These are phyloP conservation scores for Tetraodon nigroviridis DNA, from an alignment of 2,113 vertebrate genomes.

Conservation along the genomic window DNA sequence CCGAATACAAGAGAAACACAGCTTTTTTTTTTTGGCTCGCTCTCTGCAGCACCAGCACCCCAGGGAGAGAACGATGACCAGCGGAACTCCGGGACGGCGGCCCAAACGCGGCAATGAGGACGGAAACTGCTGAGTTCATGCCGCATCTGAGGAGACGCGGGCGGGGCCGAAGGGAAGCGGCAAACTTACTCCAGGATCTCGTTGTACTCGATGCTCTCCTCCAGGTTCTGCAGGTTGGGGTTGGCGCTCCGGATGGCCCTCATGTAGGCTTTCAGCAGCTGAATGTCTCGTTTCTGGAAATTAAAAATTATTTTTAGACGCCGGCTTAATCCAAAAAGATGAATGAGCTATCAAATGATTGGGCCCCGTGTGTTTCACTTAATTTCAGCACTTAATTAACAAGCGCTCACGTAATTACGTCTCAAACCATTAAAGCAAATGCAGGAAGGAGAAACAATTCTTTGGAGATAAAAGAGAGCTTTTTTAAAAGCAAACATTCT, in stretches of 20 bases:
- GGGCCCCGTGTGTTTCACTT: not conserved
- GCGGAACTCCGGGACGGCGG: no score
- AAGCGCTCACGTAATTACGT: not conserved
- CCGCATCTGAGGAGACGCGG: no score
- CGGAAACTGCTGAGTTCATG: no score
- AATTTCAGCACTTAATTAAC: not conserved
- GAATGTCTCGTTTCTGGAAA: constrained; percentile 91
- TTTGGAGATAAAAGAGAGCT: no score
- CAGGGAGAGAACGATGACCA: no score
- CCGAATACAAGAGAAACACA: no score
- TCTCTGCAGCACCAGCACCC: no score
- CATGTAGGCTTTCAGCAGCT: constrained; percentile 97
- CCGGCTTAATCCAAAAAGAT: no score
- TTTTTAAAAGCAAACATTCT: not conserved
- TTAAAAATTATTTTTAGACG: not conserved
- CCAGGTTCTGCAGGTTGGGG: constrained; percentile 95
- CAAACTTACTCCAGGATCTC: constrained; percentile 93
- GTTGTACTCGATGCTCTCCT: constrained; percentile 98
- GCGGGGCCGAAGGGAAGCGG: not conserved
- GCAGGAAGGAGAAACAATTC: no score
- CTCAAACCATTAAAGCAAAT: no score
- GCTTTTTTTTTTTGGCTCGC: no score
- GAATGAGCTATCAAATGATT: not conserved
- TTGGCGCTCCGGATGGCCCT: constrained; percentile 96
- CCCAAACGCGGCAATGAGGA: no score